Conservation (phyloP, 2,797 vertebrate species). For the Scleropages formosus region DNA sequence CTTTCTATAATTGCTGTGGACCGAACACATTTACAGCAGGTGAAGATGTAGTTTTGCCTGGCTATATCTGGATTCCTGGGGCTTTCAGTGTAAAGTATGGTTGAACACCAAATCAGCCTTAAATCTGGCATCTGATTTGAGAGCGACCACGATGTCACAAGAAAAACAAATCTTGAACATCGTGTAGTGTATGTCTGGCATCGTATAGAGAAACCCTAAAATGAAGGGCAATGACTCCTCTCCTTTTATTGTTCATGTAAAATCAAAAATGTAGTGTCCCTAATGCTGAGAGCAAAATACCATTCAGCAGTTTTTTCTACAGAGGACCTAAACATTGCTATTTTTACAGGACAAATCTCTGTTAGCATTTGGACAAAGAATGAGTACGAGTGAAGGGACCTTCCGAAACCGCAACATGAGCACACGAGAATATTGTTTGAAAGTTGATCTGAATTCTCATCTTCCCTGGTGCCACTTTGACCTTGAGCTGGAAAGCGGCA, state of each 20-base stretch:
- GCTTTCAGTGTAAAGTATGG: background rate
- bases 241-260: background rate
- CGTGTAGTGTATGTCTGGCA: background rate
- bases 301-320: background rate
- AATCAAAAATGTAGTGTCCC: background rate
- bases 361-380: background rate
- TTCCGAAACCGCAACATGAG: background rate
- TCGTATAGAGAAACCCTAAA: too few species aligned
- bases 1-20: background rate
- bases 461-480: background rate
- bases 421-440: background rate
- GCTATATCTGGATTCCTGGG: background rate
- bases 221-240: too few species aligned
- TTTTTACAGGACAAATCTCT: background rate
- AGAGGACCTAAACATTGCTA: background rate
- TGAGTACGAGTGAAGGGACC: background rate
- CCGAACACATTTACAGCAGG: conserved; percentile 1
- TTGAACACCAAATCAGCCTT: background rate
- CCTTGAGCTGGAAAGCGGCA: conserved; percentile 23
- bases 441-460: background rate
- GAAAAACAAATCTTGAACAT: background rate
- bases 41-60: background rate
- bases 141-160: conserved; percentile 4
- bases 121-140: conserved; percentile 16
- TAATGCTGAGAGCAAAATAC: background rate